Base-by-base conservation (phyloP, 2,797 vertebrate genomes). In the Sphaeramia orbicularis region DNA sequence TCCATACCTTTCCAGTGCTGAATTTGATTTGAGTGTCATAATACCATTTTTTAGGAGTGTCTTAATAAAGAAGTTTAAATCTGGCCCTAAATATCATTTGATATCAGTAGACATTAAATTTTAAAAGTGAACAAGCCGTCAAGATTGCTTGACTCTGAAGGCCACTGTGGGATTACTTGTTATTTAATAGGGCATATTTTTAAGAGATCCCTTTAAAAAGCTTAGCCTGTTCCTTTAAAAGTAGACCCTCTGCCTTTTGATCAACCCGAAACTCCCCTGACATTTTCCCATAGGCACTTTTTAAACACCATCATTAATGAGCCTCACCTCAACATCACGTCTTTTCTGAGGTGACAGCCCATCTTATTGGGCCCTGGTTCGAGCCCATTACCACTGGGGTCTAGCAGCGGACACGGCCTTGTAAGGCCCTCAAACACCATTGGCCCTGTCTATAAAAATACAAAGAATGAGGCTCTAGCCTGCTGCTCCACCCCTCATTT, bases 281-380 rank as follows among this genome's bases (percentile, higher is more conserved):
- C 63, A 72, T 74, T 38, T 82, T 86, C 73, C 86, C 87, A 86
- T 76, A 73, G 85, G 77, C 71, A 59, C 75, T 81, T 76, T 81
- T 84, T 86, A 81, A 88, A 89, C 84, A 83, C 80, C 79, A 51
- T 86, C 87, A 84, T 92, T 93, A 93, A 87, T 88, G 84, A 85
- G 71, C 79, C 71, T 86, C 70, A 74, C 83, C 80, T 79, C 78
- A 85, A 76, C 82, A 83, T 84, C 83, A 81, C 71, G 78, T 86
- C 88, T 74, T 88, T 56, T 77, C 64, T 53, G 45, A 56, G 75
- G 83, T 83, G 84, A 87, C 68, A 76, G 83, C 82, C 79, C 57
- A 50, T 82, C 84, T 84, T 81, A 74, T 89, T 65, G 78, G 79
- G 77, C 71, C 85, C 47, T 24, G n/a, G 62, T 67, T 75, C 16